phyloP scores from a whole-genome alignment of 2,797 vertebrate genomes.

The Mareca strepera region DNA sequence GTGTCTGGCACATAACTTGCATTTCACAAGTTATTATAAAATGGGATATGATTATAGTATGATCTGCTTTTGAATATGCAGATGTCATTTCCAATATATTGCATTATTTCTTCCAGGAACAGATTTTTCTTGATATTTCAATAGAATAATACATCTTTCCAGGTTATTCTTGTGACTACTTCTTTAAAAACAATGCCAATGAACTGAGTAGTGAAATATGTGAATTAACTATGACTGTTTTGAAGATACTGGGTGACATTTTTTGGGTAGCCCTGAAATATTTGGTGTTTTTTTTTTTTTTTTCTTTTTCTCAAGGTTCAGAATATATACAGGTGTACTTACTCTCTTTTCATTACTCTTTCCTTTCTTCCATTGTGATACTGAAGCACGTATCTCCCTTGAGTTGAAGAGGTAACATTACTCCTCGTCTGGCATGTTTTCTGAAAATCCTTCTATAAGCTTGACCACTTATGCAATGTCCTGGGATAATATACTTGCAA shows the following conservation, averaged over 20 bases:
- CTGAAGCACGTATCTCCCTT: neutral
- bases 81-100: neutral
- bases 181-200: conserved; percentile 5
- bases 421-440: neutral
- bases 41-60: neutral
- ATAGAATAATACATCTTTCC: neutral
- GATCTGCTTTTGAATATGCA: conserved; percentile 31
- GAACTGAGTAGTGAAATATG: neutral
- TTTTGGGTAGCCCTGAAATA: neutral
- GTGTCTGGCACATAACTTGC: neutral
- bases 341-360: neutral
- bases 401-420: neutral
- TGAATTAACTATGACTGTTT: neutral
- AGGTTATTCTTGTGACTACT: neutral
- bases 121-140: conserved; percentile 4
- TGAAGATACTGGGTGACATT: neutral
- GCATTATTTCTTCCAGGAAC: neutral
- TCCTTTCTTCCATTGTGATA: neutral
- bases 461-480: neutral
- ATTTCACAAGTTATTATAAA: neutral
- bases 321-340: neutral
- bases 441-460: neutral
- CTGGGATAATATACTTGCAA: neutral
- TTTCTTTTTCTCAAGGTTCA: neutral
- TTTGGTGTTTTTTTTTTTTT: neutral